A percentile compares a stretch with the other conserved stretches of the same genome.
Conservation (phyloP, 2,113 vertebrate genomes). For the Neogobius melanostomus region DNA sequence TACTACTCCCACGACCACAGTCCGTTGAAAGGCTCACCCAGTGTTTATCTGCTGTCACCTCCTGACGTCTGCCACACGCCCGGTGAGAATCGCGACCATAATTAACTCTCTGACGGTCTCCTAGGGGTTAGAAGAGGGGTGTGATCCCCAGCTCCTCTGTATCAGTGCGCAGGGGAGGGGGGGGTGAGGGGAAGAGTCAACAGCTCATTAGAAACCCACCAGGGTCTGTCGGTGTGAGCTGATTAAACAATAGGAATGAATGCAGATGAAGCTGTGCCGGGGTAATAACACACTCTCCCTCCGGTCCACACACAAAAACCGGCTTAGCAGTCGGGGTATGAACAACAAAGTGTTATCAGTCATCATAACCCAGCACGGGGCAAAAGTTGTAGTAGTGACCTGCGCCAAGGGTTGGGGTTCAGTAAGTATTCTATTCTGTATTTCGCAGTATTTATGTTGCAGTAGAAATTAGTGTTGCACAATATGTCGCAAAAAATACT, state of each 20-base stretch:
- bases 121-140: constrained; percentile 8
- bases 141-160: constrained; percentile 15
- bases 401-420: no score
- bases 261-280: constrained; percentile 38
- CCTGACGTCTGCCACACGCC: constrained; percentile 30
- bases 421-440: no score
- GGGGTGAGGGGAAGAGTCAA: constrained; percentile 19
- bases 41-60: constrained; percentile 40
- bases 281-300: constrained; percentile 32
- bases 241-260: constrained; percentile 60
- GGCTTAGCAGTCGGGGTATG: not conserved
- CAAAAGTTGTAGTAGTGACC: no score
- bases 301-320: constrained; percentile 5
- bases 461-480: no score
- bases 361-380: no score
- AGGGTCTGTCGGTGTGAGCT: constrained; percentile 19
- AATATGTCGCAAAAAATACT: no score
- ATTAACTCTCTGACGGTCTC: constrained; percentile 52
- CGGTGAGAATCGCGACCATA: constrained; percentile 43
- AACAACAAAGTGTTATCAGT: not conserved
- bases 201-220: constrained; percentile 56
- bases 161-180: not conserved
- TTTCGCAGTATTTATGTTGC: no score
- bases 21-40: not conserved
- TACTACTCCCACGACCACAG: not conserved